Evolutionary conservation across 2,888 invertebrate species (phyloP).

Genomic region (Aplocera efformata): DNA sequence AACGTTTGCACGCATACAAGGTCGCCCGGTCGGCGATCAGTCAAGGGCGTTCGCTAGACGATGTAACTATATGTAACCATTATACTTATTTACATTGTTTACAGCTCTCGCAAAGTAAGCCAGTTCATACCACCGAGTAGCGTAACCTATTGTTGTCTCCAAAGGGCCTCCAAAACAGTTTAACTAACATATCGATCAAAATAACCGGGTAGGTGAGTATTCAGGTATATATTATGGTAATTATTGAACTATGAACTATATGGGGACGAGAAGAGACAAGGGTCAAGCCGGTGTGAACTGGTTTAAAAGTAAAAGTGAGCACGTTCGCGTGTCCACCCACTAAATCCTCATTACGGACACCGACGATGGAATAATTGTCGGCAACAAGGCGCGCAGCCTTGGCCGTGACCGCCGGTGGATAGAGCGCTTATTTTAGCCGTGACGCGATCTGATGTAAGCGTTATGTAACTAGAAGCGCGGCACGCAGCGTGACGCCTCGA

Average conservation of each 20-base stretch:
- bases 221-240: too few species aligned
- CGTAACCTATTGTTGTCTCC: not conserved
- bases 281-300: conserved; percentile 56
- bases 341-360: conserved; percentile 73
- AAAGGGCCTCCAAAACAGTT: conserved; percentile 4
- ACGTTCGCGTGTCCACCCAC: conserved; percentile 72
- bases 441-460: conserved; percentile 73
- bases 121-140: too few species aligned
- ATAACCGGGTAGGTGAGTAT: conserved; percentile 20
- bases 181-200: conserved; percentile 1
- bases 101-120: conserved; percentile 22
- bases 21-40: conserved; percentile 73
- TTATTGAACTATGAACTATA: conserved; percentile 22
- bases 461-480: conserved; percentile 65
- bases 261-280: conserved; percentile 41
- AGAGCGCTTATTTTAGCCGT: conserved; percentile 75
- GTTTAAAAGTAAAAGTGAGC: conserved; percentile 77
- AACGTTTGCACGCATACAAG: conserved; percentile 68
- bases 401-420: conserved; percentile 75
- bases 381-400: conserved; percentile 70
- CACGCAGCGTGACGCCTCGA: conserved; percentile 41
- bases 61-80: conserved; percentile 40
- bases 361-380: conserved; percentile 66
- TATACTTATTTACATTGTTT: conserved; percentile 43
- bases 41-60: conserved; percentile 76